Percentiles rank a stretch among this genome's conserved stretches.
Evolutionary conservation across 2,113 vertebrate species (phyloP).

Genomic region (Vulpes vulpes): DNA sequence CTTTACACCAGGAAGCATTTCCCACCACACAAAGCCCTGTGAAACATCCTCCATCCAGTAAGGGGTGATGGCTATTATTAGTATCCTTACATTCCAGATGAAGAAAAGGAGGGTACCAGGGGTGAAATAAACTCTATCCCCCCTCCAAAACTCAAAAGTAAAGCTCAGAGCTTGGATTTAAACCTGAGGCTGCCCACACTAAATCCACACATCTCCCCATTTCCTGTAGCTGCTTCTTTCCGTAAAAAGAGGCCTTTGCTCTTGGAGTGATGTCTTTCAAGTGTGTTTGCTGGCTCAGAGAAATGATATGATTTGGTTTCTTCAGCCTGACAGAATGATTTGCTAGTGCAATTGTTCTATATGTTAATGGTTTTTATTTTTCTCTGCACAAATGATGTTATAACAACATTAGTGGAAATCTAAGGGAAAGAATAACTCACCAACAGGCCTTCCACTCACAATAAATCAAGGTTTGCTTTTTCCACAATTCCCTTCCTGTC

Average conservation of each 20-base stretch:
- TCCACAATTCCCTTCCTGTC: constrained; percentile 4
- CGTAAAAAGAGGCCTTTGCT: not conserved
- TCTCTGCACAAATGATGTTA: constrained; percentile 62
- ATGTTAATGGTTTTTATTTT: constrained; percentile 52
- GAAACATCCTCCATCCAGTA: not conserved
- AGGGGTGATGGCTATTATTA: not conserved
- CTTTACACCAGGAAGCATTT: not conserved
- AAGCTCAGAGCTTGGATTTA: constrained; percentile 38
- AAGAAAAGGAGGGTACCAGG: constrained; percentile 10
- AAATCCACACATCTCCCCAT: not conserved
- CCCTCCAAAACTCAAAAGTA: constrained; percentile 16
- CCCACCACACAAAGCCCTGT: not conserved
- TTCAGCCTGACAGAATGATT: constrained; percentile 60
- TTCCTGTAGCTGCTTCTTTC: not conserved
- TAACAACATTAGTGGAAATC: constrained; percentile 55
- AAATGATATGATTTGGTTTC: constrained; percentile 45
- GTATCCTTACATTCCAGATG: not conserved
- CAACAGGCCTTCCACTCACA: not conserved
- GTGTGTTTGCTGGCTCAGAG: constrained; percentile 38
- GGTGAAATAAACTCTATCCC: not conserved
- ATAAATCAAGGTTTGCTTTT: constrained; percentile 58
- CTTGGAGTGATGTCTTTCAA: constrained; percentile 35
- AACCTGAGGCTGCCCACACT: not conserved
- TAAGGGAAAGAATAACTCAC: constrained; percentile 61
- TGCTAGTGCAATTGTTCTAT: constrained; percentile 46